These are phyloP conservation scores for Zonitis immaculata DNA, from an alignment of 2,888 invertebrate species.

Conservation along the genomic window DNA sequence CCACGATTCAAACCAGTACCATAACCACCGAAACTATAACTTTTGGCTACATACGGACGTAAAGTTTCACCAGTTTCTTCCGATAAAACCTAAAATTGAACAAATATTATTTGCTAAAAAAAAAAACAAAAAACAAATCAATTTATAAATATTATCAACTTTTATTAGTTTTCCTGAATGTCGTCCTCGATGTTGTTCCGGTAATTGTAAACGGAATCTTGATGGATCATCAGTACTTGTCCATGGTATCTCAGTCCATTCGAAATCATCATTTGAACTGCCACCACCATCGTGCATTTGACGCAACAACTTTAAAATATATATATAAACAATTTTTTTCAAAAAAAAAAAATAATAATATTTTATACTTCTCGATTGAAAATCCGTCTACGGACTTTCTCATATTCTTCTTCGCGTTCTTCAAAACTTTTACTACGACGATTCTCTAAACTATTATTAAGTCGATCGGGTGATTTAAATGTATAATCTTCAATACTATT, in stretches of 20 bases:
- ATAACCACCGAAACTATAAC: conserved; percentile 86
- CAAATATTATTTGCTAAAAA: no score
- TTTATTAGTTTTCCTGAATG: conserved; percentile 51
- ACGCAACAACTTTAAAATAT: conserved; percentile 5
- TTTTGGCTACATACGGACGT: conserved; percentile 66
- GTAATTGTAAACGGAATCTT: conserved; percentile 48
- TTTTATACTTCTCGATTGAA: conserved; percentile 58
- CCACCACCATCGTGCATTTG: conserved; percentile 45
- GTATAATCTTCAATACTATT: conserved; percentile 73
- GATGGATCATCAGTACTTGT: conserved; percentile 53
- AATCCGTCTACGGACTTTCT: conserved; percentile 78
- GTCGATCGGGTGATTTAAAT: conserved; percentile 58
- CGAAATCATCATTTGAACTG: conserved; percentile 50
- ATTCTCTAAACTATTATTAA: conserved; percentile 50
- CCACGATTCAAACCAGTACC: conserved; percentile 54
- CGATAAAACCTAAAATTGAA: no score
- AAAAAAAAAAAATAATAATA: neutral
- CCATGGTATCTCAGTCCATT: conserved; percentile 52
- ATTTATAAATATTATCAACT: no score
- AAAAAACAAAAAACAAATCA: no score
- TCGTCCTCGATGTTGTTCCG: conserved; percentile 49
- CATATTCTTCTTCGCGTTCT: conserved; percentile 87
- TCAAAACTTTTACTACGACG: conserved; percentile 81
- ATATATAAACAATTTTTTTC: neutral
- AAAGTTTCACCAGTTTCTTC: conserved; percentile 50